Evolutionary conservation across 2,888 invertebrate species (phyloP).

Genomic region (Cheilosia pagana): DNA sequence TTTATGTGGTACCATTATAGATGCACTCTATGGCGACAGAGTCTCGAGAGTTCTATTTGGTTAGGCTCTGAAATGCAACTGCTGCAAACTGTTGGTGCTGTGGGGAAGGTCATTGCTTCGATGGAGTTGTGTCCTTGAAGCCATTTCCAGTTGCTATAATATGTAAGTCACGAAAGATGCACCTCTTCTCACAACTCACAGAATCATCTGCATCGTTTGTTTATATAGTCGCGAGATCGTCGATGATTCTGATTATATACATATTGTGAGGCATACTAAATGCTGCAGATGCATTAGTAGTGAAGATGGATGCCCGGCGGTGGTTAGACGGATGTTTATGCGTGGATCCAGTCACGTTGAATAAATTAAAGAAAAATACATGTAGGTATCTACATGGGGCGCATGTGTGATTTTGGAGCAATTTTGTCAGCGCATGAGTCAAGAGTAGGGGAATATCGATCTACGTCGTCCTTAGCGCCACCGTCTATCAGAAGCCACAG

Average conservation of each 20-base stretch:
- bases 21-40: conserved; percentile 40
- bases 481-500: too few relatives aligned
- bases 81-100: conserved; percentile 16
- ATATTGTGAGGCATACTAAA: conserved; percentile 30
- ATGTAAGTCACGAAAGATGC: conserved; percentile 74
- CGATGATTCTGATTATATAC: conserved; percentile 27
- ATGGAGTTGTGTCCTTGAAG: conserved; percentile 71
- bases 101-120: conserved; percentile 69
- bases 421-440: too few relatives aligned
- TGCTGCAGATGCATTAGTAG: conserved; percentile 45
- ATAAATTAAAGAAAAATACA: conserved; percentile 28
- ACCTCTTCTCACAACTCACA: conserved; percentile 28
- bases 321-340: conserved; percentile 60
- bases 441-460: too few relatives aligned
- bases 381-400: too few relatives aligned
- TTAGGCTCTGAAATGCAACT: conserved; percentile 40
- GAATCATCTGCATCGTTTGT: conserved; percentile 49
- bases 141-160: conserved; percentile 64
- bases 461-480: too few relatives aligned
- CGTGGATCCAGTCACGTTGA: conserved; percentile 60
- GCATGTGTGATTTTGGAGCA: too few relatives aligned
- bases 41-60: conserved; percentile 45
- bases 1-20: conserved; percentile 32
- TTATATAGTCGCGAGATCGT: conserved; percentile 52
- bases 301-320: neutral